Conservation (phyloP, 2,797 vertebrate genomes). For the Pseudopleuronectes americanus region DNA sequence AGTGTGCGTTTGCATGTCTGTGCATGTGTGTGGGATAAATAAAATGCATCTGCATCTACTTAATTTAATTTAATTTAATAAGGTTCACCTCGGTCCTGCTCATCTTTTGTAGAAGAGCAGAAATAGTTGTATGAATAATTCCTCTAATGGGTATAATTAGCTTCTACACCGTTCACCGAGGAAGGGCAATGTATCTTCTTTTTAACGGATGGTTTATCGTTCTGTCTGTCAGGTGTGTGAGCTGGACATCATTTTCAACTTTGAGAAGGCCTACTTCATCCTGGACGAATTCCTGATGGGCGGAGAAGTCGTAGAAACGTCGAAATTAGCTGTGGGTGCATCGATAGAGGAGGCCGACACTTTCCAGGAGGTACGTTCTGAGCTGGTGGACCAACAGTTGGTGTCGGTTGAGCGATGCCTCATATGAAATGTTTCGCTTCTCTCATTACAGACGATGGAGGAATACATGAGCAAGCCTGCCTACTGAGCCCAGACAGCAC, state of each 20-base stretch:
- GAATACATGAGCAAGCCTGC: conserved; percentile 93
- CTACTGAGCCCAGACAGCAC: conserved; percentile 81
- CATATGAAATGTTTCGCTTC: conserved; percentile 14
- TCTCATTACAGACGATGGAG: conserved; percentile 88
- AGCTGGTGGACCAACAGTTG: not conserved
- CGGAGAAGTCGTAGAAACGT: conserved; percentile 94
- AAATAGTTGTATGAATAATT: too few species aligned
- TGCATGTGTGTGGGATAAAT: too few species aligned
- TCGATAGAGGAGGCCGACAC: conserved; percentile 91
- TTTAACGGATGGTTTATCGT: not conserved
- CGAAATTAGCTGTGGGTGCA: conserved; percentile 85
- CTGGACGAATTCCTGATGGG: conserved; percentile 94
- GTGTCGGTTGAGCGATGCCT: not conserved
- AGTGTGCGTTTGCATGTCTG: too few species aligned
- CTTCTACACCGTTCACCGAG: too few species aligned
- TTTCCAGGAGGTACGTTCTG: conserved; percentile 89
- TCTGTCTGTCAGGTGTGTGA: conserved; percentile 89
- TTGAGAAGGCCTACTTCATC: conserved; percentile 96
- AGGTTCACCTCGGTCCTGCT: too few species aligned
- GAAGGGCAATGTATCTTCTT: not conserved
- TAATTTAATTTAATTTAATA: too few species aligned
- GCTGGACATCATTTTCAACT: conserved; percentile 96
- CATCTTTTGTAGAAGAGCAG: too few species aligned
- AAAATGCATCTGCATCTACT: too few species aligned
- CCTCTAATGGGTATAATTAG: not conserved